Percentiles rank a stretch among this genome's conserved stretches.
Conservation (phyloP, 2,797 vertebrate species). For the Lagorchestes hirsutus region DNA sequence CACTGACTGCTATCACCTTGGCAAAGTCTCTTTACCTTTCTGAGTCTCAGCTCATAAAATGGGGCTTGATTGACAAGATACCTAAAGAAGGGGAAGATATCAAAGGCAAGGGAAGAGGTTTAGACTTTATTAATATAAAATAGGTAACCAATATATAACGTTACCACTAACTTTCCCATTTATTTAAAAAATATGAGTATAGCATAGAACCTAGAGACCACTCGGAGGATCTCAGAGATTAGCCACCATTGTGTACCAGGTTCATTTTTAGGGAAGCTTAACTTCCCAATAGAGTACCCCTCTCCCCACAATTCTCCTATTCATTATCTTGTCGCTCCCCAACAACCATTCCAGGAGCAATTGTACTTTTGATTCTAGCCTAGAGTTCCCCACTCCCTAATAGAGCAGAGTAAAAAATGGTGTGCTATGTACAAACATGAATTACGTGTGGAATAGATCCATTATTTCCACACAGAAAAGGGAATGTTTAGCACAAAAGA, state of each 20-base stretch:
- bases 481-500: background rate
- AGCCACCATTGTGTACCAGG: background rate
- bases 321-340: background rate
- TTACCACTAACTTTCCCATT: too few species aligned
- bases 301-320: background rate
- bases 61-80: too few species aligned
- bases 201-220: background rate
- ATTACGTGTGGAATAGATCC: background rate
- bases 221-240: background rate
- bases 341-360: background rate
- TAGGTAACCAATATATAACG: too few species aligned
- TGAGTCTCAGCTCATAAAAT: too few species aligned
- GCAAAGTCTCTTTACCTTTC: too few species aligned
- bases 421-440: background rate
- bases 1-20: too few species aligned
- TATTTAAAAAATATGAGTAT: too few species aligned
- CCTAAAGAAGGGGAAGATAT: too few species aligned
- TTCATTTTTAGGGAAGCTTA: background rate
- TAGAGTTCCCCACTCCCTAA: background rate
- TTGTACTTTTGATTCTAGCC: background rate
- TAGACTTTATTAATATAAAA: too few species aligned
- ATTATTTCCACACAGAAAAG: background rate
- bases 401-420: background rate
- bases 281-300: background rate
- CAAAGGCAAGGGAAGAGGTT: too few species aligned